phyloP scores from a whole-genome alignment of 1,140 invertebrate species.

The Forficula auricularia region DNA sequence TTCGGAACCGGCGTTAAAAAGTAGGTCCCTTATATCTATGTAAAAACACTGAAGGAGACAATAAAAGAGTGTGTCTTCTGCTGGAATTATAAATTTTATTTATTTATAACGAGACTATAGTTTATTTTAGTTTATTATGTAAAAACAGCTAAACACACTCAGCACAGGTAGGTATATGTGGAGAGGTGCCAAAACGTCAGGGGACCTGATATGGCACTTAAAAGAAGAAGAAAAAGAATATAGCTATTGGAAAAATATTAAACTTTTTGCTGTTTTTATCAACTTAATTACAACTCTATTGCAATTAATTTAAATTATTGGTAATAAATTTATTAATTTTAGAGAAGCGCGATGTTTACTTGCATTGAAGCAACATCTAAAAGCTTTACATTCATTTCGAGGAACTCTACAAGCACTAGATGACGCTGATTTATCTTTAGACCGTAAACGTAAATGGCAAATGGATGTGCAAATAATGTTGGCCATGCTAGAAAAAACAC shows the following conservation, averaged over 20 bases:
- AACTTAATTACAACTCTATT: not conserved
- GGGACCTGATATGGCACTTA: not conserved
- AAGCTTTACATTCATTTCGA: slow-evolving; percentile 46
- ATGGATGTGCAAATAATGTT: slow-evolving; percentile 54
- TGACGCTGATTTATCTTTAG: slow-evolving; percentile 39
- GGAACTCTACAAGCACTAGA: slow-evolving; percentile 43
- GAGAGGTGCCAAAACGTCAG: not conserved
- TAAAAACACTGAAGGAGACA: no score
- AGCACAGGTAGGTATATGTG: not conserved
- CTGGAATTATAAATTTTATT: no score
- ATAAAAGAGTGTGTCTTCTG: no score
- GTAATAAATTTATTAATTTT: not conserved
- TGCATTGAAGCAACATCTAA: slow-evolving; percentile 45
- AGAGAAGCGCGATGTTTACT: slow-evolving; percentile 50
- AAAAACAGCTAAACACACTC: no score
- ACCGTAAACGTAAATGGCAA: slow-evolving; percentile 43
- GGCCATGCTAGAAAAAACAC: slow-evolving; percentile 36
- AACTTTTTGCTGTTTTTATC: not conserved
- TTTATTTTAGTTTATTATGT: no score
- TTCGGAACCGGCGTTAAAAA: no score
- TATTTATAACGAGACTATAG: no score
- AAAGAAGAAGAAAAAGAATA: not conserved
- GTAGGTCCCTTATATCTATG: no score
- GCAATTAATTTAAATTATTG: not conserved
- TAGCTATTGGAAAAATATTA: not conserved